Evolutionary conservation across 2,113 vertebrate genomes (phyloP).

Genomic region (Erythrocercus mccallii): DNA sequence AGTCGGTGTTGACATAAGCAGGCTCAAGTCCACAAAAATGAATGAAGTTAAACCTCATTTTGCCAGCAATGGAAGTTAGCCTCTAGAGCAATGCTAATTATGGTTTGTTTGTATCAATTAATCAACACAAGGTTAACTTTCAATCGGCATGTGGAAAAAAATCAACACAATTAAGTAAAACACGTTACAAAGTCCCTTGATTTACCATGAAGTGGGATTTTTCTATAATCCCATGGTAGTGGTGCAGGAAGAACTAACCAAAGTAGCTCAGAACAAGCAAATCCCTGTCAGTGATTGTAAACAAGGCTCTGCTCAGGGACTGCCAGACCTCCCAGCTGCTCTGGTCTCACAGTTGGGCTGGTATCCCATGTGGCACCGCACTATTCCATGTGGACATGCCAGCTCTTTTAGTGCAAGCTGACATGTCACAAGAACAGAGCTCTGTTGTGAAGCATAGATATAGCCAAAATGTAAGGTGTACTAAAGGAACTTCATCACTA

Average conservation of each 20-base stretch:
- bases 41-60: slow-evolving; percentile 39
- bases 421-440: background rate
- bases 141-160: background rate
- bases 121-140: slow-evolving; percentile 45
- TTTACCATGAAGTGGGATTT: background rate
- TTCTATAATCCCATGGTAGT: background rate
- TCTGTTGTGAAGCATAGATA: background rate
- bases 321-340: background rate
- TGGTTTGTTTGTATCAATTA: slow-evolving; percentile 47
- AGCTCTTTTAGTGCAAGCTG: background rate
- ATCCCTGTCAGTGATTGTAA: too few species aligned
- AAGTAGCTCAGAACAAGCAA: background rate
- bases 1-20: slow-evolving; percentile 50
- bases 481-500: background rate
- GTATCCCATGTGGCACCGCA: accelerated
- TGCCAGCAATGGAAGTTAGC: slow-evolving; percentile 22
- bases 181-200: background rate
- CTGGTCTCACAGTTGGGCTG: background rate
- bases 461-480: background rate
- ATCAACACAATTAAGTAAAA: background rate
- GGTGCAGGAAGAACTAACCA: background rate
- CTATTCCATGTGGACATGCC: background rate
- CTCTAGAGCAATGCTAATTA: slow-evolving; percentile 33
- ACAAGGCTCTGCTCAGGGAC: too few species aligned
- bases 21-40: slow-evolving; percentile 26